These are phyloP conservation scores for Sebastes aleutianus DNA, from an alignment of 2,797 vertebrate genomes.

Conservation along the genomic window DNA sequence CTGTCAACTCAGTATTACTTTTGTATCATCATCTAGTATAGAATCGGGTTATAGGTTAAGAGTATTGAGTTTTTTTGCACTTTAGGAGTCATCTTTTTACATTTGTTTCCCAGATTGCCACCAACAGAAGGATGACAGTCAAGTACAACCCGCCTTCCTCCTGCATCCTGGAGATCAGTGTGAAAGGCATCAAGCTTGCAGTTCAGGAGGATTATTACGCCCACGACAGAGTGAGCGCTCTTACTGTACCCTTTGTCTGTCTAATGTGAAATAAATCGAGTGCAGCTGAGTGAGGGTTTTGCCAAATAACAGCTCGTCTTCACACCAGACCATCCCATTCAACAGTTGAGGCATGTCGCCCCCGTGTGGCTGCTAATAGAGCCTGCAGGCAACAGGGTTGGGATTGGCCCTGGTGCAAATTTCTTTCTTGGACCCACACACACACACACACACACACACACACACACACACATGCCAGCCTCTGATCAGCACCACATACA, in stretches of 20 bases:
- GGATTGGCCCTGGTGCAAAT: no score
- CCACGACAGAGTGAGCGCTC: constrained; percentile 63
- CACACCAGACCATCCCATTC: background rate
- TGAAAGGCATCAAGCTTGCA: constrained; percentile 93
- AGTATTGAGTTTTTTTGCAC: background rate
- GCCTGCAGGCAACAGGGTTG: constrained; percentile 2
- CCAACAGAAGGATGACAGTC: constrained; percentile 95
- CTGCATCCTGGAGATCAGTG: constrained; percentile 93
- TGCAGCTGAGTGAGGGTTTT: background rate
- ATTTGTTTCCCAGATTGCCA: constrained; percentile 88
- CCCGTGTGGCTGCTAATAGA: constrained; percentile 32
- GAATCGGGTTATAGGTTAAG: background rate
- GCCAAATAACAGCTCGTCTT: background rate
- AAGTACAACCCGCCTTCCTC: constrained; percentile 97
- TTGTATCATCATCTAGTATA: background rate
- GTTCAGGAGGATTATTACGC: constrained; percentile 89
- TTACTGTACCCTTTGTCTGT: background rate
- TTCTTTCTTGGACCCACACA: background rate
- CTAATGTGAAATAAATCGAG: background rate
- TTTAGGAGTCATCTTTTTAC: background rate
- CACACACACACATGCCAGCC: no score
- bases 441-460: background rate
- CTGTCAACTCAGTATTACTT: background rate
- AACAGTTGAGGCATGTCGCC: constrained; percentile 10
- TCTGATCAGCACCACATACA: no score